Conservation (phyloP, 2,888 invertebrate genomes). For the Eurytoma californica region DNA sequence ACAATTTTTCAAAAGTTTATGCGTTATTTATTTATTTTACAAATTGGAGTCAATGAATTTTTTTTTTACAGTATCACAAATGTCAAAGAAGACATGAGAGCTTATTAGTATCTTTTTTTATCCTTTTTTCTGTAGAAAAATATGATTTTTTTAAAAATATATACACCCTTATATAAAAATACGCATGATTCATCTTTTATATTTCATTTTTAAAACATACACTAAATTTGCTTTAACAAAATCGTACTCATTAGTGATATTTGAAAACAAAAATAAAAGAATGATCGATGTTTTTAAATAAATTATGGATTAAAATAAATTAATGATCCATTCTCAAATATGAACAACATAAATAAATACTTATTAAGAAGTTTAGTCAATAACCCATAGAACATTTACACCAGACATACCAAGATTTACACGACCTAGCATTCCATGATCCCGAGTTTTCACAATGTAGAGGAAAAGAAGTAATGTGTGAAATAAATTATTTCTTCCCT, state of each 20-base stretch:
- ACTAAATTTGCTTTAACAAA: constrained; percentile 1
- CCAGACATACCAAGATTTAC: constrained; percentile 87
- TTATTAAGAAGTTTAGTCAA: constrained; percentile 73
- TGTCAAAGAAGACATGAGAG: constrained; percentile 21
- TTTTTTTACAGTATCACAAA: constrained; percentile 20
- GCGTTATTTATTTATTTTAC: constrained; percentile 19
- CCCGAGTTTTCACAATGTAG: constrained; percentile 83
- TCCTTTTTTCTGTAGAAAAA: background rate
- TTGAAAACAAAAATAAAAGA: constrained; percentile 1
- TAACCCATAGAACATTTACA: constrained; percentile 90
- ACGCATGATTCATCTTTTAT: constrained; percentile 2
- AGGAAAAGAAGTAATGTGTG: constrained; percentile 90
- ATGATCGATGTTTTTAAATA: constrained; percentile 11
- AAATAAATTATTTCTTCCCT: constrained; percentile 92
- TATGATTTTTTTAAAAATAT: constrained; percentile 25
- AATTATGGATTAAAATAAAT: constrained; percentile 25
- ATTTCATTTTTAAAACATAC: constrained; percentile 11
- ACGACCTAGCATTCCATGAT: constrained; percentile 85
- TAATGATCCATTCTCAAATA: constrained; percentile 13
- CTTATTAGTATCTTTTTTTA: constrained; percentile 3
- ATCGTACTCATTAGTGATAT: constrained; percentile 1
- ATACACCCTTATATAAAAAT: constrained; percentile 39
- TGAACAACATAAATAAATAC: constrained; percentile 2
- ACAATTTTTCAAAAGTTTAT: constrained; percentile 14
- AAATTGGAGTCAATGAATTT: constrained; percentile 16